Evolutionary conservation across 2,113 vertebrate species (phyloP), one percentile per base, ranked within the genome.

Genomic region (Daboia siamensis): DNA sequence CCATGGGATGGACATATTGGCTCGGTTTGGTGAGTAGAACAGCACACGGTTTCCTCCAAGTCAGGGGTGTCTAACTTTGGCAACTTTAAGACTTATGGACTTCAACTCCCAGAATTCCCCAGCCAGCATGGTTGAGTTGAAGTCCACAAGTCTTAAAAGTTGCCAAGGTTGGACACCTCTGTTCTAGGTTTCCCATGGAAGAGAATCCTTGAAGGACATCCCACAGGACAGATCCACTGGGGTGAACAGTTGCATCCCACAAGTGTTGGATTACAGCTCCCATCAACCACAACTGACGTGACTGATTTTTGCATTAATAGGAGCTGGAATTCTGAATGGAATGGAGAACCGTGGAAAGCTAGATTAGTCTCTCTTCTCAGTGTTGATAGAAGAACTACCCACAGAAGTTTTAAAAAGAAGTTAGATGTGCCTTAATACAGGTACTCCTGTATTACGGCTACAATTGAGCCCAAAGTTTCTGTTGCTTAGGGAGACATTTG

Each of bases 1-100:
- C 98, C 52, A 96, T 95, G 61, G 98, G 98, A 46, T 98, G 98
- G 98, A 98, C 69, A 93, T 96, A 97, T 94, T 98, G 98, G 98
- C 96, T 98, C 15, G 98, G 97, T 24, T 94, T 98, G 98, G 98
- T 98, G 94, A 97, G 98, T 95, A 84, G 15, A 5, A n/a, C 52
- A 4, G 33, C 10, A 10, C 29, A 2, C 9, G 2, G 3, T 12
- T 17, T 26, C 10, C 12, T 24, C 48, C 61, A 5, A 13, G 26
- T n/a, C 29, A n/a, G 61, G 29, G 13, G 11, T n/a, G 12, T 64
- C 29, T 12, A 64, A 64, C 61, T 12, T 64, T n/a, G 61, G 61
- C 61, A n/a, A 64, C 26, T 64, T 13, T 13, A 64, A 64, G 24
- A 13, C 10, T 13, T 64, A 1, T 64, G 61, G 24, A 26, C 24